These are phyloP conservation scores for Orycteropus afer DNA, from an alignment of 2,113 vertebrate species.

Conservation along the genomic window DNA sequence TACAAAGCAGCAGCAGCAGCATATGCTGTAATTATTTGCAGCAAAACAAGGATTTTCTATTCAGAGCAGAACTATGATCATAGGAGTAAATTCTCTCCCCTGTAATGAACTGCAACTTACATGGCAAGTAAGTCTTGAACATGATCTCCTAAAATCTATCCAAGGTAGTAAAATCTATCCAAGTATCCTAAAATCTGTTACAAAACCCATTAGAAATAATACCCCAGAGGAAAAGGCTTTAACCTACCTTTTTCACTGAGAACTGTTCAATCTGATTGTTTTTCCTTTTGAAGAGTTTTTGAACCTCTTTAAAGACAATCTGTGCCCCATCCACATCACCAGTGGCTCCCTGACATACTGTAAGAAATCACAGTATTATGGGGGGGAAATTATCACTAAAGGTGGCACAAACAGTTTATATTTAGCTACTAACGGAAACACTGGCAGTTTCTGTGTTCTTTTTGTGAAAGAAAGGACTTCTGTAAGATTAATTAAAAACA, in stretches of 20 bases:
- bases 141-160: no score
- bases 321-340: conserved; percentile 94
- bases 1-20: background rate
- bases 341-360: conserved; percentile 96
- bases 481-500: no score
- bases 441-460: no score
- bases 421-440: background rate
- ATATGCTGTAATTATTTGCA: background rate
- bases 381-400: background rate
- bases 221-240: background rate
- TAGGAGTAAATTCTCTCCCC: background rate
- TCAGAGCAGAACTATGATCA: background rate
- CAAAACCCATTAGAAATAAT: background rate
- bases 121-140: background rate
- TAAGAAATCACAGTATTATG: conserved; percentile 59
- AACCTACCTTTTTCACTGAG: conserved; percentile 95
- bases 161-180: no score
- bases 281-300: conserved; percentile 98
- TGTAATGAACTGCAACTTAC: rapidly evolving
- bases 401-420: background rate
- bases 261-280: conserved; percentile 99
- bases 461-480: no score
- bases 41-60: no score
- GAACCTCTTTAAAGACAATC: conserved; percentile 95
- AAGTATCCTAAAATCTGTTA: no score